Percentiles rank a stretch among this genome's conserved stretches.
Evolutionary conservation across 2,113 vertebrate species (phyloP).

Genomic region (Cephalophus harveyi): DNA sequence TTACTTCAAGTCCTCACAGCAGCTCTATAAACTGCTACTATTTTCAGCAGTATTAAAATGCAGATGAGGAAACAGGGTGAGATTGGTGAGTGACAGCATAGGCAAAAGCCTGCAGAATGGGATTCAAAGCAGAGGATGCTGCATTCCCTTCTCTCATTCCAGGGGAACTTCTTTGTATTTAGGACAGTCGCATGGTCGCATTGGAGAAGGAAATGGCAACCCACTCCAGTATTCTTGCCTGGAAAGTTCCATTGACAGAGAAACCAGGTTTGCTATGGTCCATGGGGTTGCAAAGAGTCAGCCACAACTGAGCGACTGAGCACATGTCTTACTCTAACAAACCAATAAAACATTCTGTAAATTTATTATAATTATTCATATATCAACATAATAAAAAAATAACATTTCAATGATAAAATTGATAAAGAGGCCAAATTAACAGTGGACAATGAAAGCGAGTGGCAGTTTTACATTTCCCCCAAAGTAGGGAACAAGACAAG

Average conservation of each 20-base stretch:
- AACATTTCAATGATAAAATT: not conserved
- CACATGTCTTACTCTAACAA: not conserved
- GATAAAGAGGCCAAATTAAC: not conserved
- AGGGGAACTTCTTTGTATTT: too few species aligned
- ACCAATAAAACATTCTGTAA: not conserved
- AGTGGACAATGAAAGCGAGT: not conserved
- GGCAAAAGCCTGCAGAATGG: not conserved
- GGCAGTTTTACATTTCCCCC: not conserved
- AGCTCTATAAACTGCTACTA: not conserved
- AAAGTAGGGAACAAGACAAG: too few species aligned
- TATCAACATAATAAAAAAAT: not conserved
- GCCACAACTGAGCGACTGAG: not conserved
- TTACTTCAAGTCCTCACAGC: not conserved
- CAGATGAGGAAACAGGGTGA: not conserved
- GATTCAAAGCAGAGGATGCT: not conserved
- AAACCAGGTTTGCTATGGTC: not conserved
- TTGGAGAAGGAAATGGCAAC: not conserved
- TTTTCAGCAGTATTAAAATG: not conserved
- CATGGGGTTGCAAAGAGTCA: not conserved
- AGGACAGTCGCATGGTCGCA: fast-evolving
- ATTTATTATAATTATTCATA: not conserved
- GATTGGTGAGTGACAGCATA: not conserved
- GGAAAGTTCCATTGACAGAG: not conserved
- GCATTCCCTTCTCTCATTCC: not conserved
- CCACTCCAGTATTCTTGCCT: not conserved